These are phyloP conservation scores for Azemiops feae DNA, from an alignment of 2,113 vertebrate genomes.

Conservation along the genomic window DNA sequence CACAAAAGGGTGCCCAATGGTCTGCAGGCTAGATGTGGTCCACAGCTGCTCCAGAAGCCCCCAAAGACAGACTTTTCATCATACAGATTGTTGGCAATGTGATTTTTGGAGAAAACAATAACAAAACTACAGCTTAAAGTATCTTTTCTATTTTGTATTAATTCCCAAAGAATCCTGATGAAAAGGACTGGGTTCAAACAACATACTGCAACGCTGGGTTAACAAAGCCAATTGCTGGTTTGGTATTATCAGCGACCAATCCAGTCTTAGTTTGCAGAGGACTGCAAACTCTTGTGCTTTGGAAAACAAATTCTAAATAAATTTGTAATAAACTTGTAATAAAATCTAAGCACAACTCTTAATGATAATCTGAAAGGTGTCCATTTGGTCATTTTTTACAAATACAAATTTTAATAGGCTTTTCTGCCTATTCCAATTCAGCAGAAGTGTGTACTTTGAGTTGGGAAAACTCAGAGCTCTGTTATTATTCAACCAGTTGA, in stretches of 20 bases:
- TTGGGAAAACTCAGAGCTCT: background rate
- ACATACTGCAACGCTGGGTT: background rate
- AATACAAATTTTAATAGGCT: rapidly evolving
- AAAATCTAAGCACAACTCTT: background rate
- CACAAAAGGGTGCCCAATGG: background rate
- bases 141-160: background rate
- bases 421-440: background rate
- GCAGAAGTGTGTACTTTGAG: slow-evolving; percentile 18
- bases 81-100: background rate
- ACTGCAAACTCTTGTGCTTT: background rate
- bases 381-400: background rate
- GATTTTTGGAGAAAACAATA: background rate
- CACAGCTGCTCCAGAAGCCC: background rate
- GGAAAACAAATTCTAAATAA: background rate
- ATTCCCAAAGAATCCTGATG: background rate
- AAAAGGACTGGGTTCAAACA: background rate
- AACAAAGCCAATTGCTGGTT: background rate
- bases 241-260: background rate
- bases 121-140: background rate
- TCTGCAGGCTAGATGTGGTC: background rate
- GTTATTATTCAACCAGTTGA: slow-evolving; percentile 25
- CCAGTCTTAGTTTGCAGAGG: background rate
- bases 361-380: background rate
- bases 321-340: background rate
- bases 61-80: background rate